Evolutionary conservation across 2,888 invertebrate genomes (phyloP), one percentile per base, ranked within the genome.

Genomic region (Parnassius apollo): DNA sequence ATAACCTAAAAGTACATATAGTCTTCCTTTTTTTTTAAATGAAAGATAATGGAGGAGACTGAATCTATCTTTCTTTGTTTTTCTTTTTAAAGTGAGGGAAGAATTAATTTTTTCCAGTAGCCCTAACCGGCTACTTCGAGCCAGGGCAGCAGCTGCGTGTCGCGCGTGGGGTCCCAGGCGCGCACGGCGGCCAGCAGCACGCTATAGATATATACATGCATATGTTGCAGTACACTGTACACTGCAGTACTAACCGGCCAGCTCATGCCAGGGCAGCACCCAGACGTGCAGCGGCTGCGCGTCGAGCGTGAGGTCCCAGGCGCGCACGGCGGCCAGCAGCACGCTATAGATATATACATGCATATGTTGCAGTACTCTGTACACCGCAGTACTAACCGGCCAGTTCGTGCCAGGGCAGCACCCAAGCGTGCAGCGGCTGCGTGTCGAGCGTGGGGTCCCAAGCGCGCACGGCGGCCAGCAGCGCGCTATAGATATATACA

Each of bases 401-500:
- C 9, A 97, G 86, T 0, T 96, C 95, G 65, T 98, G 94, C 99
- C 99, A 99, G 0, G 99, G 99, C 82, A 98, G 95, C 66, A 99
- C 95, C 99, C 99, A 99, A 4, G 96, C 94, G 83, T 99, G 99
- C 69, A 99, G 96, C 12, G 99, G 99, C 69, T 98, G 94, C 0
- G 97, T 96, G 82, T 99, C 99, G 0, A 96, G 96, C 2, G 98
- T 93, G 1, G 99, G 99, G 92, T 99, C 97, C 99, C 99, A 99
- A 61, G 93, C 94, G 53, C 96, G 94, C 0, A 98, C 98, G 70
- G 96, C 97, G 0, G 93, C 85, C 22, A 94, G 91, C 48, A 97
- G 81, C 50, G 94, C 93, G 0, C 18, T 0, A 18, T 18, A 18
- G 18, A 18, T 18, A 18, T 18, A 18, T 18, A 18, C 18, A 18